Percentiles rank a stretch among this genome's conserved stretches.
phyloP scores from a whole-genome alignment of 2,797 vertebrate genomes.

The Cottoperca gobio region DNA sequence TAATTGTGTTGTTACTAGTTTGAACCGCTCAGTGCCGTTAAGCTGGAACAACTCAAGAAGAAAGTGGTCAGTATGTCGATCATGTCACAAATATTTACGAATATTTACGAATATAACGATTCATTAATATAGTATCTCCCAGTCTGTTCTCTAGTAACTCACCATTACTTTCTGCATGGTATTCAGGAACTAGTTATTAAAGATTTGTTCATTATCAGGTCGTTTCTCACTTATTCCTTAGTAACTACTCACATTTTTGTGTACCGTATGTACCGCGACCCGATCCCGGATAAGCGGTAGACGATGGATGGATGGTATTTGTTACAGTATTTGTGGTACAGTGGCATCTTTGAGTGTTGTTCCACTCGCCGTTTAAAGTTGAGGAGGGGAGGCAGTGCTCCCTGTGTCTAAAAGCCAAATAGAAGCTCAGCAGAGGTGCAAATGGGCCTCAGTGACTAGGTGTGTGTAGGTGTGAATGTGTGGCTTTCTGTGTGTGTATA shows the following conservation, averaged over 20 bases:
- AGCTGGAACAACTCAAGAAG: not conserved
- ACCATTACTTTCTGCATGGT: not conserved
- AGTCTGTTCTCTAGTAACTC: not conserved
- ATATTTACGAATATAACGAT: not conserved
- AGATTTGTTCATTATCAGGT: not conserved
- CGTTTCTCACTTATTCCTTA: not conserved
- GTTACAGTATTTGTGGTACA: slow-evolving; percentile 13
- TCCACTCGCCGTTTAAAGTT: slow-evolving; percentile 18
- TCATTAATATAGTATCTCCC: not conserved
- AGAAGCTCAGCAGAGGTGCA: slow-evolving; percentile 68
- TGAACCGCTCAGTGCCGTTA: not conserved
- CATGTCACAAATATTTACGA: not conserved
- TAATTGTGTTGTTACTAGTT: not conserved
- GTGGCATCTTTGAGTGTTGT: slow-evolving; percentile 15
- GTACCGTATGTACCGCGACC: too few relatives aligned
- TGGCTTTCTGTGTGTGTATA: not conserved
- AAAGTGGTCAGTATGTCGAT: not conserved
- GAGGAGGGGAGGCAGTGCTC: slow-evolving; percentile 32
- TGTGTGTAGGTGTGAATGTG: not conserved
- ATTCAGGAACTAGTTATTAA: not conserved
- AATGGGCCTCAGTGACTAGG: slow-evolving; percentile 68
- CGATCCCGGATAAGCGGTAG: too few relatives aligned
- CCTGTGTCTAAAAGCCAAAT: slow-evolving; percentile 67
- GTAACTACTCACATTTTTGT: not conserved
- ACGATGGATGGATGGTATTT: too few relatives aligned